Conservation (phyloP, 2,113 vertebrate genomes). For the Pomatorhinus ruficollis region DNA sequence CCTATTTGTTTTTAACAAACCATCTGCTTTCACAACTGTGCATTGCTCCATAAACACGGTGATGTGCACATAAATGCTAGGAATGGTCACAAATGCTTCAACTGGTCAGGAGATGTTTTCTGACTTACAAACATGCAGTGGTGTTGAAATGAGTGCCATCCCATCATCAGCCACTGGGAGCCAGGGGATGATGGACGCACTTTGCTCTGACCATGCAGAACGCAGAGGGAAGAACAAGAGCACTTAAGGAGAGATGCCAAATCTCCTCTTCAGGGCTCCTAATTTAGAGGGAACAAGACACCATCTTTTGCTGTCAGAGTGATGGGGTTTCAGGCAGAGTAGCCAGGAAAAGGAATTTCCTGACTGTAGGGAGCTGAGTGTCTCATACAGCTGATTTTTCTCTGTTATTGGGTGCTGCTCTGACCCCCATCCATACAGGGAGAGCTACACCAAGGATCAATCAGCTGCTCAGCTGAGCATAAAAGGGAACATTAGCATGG, state of each 20-base stretch:
- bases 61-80: background rate
- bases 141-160: background rate
- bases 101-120: background rate
- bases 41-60: background rate
- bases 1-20: background rate
- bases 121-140: accelerated
- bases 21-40: background rate
- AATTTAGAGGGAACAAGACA: background rate
- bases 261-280: background rate
- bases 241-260: background rate
- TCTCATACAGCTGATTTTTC: background rate
- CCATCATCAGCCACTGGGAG: background rate
- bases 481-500: background rate
- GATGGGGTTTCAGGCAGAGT: background rate
- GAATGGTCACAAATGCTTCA: background rate
- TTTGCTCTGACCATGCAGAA: background rate
- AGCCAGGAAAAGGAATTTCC: background rate
- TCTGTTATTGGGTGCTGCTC: background rate
- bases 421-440: background rate
- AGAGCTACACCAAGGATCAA: constrained; percentile 21
- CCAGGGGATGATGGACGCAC: accelerated
- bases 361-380: background rate
- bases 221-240: background rate
- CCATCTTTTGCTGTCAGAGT: background rate
- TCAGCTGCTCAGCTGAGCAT: constrained; percentile 30